Conservation (phyloP, 2,113 vertebrate genomes). For the Bos indicus region DNA sequence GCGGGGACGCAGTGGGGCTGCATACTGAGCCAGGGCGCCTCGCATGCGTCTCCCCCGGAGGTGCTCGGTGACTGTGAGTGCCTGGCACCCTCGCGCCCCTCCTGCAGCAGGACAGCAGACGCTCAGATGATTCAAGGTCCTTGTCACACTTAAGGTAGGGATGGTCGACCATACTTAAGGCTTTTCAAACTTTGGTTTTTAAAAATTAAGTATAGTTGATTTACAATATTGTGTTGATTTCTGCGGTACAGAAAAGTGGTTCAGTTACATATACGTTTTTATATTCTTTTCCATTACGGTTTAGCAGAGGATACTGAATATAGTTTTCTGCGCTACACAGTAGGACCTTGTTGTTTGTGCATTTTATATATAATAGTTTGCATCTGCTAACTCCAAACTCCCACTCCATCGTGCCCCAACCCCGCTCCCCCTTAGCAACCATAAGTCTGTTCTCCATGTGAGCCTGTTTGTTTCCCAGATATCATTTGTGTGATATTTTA, state of each 20-base stretch:
- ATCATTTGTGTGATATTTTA: neutral
- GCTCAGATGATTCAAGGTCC: neutral
- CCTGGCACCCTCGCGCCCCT: neutral
- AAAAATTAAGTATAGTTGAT: neutral
- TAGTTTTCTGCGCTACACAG: neutral
- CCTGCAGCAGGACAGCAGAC: neutral
- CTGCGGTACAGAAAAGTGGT: neutral
- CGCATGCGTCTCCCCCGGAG: rapidly evolving
- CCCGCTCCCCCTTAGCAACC: neutral
- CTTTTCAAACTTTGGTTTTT: neutral
- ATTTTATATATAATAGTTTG: neutral
- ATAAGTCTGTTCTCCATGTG: neutral
- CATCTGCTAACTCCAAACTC: neutral
- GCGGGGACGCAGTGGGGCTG: neutral
- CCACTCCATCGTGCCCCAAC: neutral
- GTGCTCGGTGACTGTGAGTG: neutral
- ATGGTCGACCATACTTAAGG: neutral
- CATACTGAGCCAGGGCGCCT: rapidly evolving
- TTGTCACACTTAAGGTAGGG: neutral
- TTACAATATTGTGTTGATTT: neutral
- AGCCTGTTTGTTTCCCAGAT: neutral
- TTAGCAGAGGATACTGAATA: neutral
- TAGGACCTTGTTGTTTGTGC: neutral
- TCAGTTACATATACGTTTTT: neutral
- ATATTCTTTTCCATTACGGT: neutral